A percentile compares a stretch with the other conserved stretches of the same genome.
phyloP scores from a whole-genome alignment of 1,140 invertebrate species.

The Cepaea nemoralis region DNA sequence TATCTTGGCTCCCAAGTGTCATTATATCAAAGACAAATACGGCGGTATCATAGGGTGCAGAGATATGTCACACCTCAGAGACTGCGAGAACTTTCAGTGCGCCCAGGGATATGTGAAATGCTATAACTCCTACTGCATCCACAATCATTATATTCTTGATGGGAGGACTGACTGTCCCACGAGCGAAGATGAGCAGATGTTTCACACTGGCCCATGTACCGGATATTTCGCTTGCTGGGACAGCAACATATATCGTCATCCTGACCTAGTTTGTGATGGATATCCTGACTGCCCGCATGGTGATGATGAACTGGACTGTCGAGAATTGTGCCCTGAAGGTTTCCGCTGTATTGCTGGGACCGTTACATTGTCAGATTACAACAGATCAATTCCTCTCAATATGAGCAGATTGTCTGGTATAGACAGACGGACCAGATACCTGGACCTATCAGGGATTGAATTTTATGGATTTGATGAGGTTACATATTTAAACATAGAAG shows the following conservation, averaged over 20 bases:
- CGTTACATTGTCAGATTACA: not conserved
- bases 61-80: not conserved
- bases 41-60: not conserved
- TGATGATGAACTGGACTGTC: constrained; percentile 12
- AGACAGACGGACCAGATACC: not conserved
- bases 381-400: not conserved
- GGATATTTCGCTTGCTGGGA: not conserved
- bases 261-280: constrained; percentile 19
- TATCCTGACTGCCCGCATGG: not conserved
- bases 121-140: not conserved
- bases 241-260: not conserved
- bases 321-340: not conserved
- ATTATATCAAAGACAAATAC: not conserved
- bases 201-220: not conserved
- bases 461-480: not conserved
- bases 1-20: not conserved
- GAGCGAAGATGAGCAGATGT: not conserved
- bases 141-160: not conserved
- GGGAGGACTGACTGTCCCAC: not conserved
- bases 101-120: constrained; percentile 3
- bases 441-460: not conserved
- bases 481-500: not conserved
- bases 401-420: not conserved
- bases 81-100: not conserved
- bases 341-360: not conserved